These are phyloP conservation scores for Eremophila alpestris DNA, from an alignment of 2,797 vertebrate genomes.

Conservation along the genomic window DNA sequence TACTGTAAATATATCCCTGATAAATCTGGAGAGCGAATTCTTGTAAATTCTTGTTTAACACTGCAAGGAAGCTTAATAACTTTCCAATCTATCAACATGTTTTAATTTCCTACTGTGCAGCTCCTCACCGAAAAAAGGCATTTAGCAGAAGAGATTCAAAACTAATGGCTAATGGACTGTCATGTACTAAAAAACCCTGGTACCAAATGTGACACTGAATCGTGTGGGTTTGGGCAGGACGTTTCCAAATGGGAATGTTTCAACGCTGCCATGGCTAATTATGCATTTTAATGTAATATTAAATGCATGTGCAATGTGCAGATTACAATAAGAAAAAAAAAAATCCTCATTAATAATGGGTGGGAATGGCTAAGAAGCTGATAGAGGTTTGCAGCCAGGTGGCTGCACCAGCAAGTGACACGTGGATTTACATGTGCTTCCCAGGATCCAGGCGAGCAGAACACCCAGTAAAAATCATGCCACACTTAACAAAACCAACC, in stretches of 20 bases:
- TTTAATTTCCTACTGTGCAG: conserved; percentile 62
- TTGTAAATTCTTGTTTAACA: conserved; percentile 70
- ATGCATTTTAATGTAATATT: not conserved
- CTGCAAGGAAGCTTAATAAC: conserved; percentile 67
- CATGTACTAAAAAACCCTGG: not conserved
- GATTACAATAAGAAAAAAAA: not conserved
- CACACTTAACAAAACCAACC: not conserved
- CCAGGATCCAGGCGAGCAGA: not conserved
- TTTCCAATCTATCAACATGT: conserved; percentile 69
- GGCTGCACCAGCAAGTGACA: not conserved
- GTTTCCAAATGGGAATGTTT: not conserved
- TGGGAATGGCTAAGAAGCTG: not conserved
- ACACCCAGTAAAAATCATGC: not conserved
- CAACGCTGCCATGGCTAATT: not conserved
- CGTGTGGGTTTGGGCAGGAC: not conserved
- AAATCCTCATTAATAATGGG: not conserved
- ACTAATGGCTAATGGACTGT: not conserved
- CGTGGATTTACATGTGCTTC: not conserved
- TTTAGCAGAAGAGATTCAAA: conserved; percentile 23
- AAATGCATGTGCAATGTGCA: not conserved
- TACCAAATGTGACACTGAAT: not conserved
- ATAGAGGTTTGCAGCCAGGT: not conserved
- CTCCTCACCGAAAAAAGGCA: not conserved
- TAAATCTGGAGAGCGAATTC: conserved; percentile 66
- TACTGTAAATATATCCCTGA: conserved; percentile 68